Base-by-base conservation (phyloP, 1,140 invertebrate species). In the Lasioglossum baleicum region DNA sequence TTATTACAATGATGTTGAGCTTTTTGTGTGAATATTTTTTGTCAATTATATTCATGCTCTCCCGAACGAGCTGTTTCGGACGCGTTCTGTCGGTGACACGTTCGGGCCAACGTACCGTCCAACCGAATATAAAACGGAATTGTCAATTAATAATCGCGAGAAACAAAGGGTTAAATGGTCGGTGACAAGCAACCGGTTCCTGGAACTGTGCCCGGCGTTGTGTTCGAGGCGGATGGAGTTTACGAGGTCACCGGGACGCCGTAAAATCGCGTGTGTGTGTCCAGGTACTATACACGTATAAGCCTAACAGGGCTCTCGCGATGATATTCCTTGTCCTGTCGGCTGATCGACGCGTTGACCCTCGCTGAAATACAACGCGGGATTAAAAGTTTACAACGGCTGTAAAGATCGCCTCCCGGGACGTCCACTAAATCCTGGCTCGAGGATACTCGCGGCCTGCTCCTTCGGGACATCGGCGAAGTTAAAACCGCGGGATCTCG, bases 341-440 rank as follows among this genome's bases (percentile, higher is more conserved):
- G 44, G 10, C 58, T 44, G 51, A 56, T 75, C 53, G 65, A 75
- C 73, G 48, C 73, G 15, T 44, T 68, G 74, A 69, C 65, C 74
- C 64, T 17, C 31, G 26, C 20, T 17, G 35, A 22, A 6, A 68
- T 53, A 56, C 67, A 69, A 69, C 48, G 48, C 22, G 51, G 74
- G 65, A 75, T 75, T 75, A 69, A 75, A 75, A 75, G 65, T 75
- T 75, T 75, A 69, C 53, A 44, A 20, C 65, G n/a, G 35, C 35
- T n/a, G 51, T 68, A 48, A 69, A 68, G 64, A 75, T 75, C 51
- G 10, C 10, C 65, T 56, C 40, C 22, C 51, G 15, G 40, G 22
- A n/a, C 35, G 35, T 20, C 51, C 64, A 26, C 15, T 75, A 56
- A 75, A 69, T 75, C 74, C 51, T 35, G 17, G 22, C 7, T 44